Evolutionary conservation across 2,113 vertebrate genomes (phyloP).

Genomic region (Platycercus adscitus): DNA sequence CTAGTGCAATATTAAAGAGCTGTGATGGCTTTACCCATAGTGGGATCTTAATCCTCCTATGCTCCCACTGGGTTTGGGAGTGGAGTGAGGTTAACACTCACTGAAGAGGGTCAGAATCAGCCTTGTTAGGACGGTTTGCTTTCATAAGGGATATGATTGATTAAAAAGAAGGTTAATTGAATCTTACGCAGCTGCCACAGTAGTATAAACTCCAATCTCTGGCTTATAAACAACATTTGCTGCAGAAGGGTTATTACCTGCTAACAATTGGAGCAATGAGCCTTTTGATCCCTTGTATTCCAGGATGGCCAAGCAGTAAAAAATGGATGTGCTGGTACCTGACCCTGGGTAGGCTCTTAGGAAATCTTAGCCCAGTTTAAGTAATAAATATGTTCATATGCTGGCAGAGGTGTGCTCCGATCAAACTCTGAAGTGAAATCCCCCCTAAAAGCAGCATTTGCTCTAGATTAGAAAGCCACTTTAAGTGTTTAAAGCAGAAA

Average conservation of each 20-base stretch:
- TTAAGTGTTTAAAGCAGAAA: conserved; percentile 19
- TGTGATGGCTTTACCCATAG: neutral
- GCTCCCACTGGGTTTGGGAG: neutral
- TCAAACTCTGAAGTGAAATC: conserved; percentile 16
- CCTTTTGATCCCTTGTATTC: conserved; percentile 2
- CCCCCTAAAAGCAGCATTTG: conserved; percentile 19
- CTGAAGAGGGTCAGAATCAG: neutral
- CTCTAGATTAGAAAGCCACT: conserved; percentile 38
- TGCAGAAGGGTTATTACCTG: conserved; percentile 4
- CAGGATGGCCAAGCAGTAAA: neutral
- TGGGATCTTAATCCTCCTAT: neutral
- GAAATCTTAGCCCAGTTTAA: conserved; percentile 33
- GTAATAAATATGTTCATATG: conserved; percentile 4
- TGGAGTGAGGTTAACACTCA: neutral
- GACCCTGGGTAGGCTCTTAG: neutral
- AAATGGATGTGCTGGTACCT: neutral
- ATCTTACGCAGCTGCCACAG: conserved; percentile 2
- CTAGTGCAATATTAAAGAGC: conserved; percentile 1
- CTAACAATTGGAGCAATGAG: neutral
- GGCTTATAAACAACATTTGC: conserved; percentile 25
- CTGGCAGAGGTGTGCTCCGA: neutral
- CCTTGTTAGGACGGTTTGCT: neutral
- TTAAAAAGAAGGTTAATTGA: conserved; percentile 57
- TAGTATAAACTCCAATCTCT: neutral
- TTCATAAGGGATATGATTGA: neutral